These are phyloP conservation scores for Taenioides sp. DNA, from an alignment of 2,797 vertebrate genomes.

Conservation along the genomic window DNA sequence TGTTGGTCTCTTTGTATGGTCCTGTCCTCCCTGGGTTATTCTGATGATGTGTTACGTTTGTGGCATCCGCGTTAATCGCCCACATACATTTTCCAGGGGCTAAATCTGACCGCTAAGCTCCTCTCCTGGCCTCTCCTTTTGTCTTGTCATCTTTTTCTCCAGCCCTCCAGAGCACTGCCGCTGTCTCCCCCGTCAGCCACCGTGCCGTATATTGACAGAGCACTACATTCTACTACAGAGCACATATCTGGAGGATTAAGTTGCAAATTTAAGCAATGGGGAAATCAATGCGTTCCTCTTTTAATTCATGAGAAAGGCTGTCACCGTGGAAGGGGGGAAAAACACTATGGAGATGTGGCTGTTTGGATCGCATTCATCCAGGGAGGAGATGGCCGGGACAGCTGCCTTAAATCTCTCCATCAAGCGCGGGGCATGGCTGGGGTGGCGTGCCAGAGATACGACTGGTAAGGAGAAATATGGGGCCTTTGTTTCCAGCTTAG, in stretches of 20 bases:
- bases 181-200: slow-evolving; percentile 43
- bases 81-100: slow-evolving; percentile 35
- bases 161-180: slow-evolving; percentile 32
- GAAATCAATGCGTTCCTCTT: slow-evolving; percentile 79
- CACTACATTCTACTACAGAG: slow-evolving; percentile 59
- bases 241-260: slow-evolving; percentile 76
- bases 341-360: slow-evolving; percentile 62
- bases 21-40: slow-evolving; percentile 27
- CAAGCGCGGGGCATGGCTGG: slow-evolving; percentile 43
- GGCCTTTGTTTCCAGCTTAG: slow-evolving; percentile 43
- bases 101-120: slow-evolving; percentile 25
- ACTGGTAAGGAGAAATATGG: slow-evolving; percentile 31
- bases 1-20: background rate
- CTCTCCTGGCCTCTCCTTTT: slow-evolving; percentile 48
- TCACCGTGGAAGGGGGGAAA: slow-evolving; percentile 50
- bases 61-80: slow-evolving; percentile 47
- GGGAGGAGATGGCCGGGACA: slow-evolving; percentile 44
- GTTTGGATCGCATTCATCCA: slow-evolving; percentile 66
- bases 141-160: slow-evolving; percentile 60
- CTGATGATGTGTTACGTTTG: slow-evolving; percentile 50
- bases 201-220: slow-evolving; percentile 69
- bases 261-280: slow-evolving; percentile 80
- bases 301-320: slow-evolving; percentile 80
- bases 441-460: slow-evolving; percentile 49
- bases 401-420: slow-evolving; percentile 69